These are phyloP conservation scores for Lepidurus packardi DNA, from an alignment of 1,140 invertebrate species.

Conservation along the genomic window DNA sequence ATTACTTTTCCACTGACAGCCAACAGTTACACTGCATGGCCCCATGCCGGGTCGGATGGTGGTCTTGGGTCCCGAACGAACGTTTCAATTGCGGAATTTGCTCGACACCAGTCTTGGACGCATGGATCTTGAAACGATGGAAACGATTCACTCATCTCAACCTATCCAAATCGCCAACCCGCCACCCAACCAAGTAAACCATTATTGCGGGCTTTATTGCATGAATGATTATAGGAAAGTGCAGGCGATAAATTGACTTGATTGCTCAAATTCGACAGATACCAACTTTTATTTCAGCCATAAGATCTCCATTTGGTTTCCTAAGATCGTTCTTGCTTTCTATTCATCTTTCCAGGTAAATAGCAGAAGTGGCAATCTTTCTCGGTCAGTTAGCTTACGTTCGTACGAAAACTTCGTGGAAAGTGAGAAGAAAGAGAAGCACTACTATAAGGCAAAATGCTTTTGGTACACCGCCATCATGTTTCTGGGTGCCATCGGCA, in stretches of 20 bases:
- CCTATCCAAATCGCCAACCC: background rate
- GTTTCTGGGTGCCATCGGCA: background rate
- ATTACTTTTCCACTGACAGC: background rate
- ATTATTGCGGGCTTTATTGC: background rate
- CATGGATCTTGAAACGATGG: background rate
- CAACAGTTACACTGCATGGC: background rate
- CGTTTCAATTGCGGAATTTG: conserved; percentile 33
- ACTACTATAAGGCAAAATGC: background rate
- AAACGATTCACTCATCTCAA: background rate
- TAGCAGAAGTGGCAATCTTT: background rate
- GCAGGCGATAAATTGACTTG: background rate
- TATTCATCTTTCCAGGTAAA: background rate
- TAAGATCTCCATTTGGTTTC: too few species aligned
- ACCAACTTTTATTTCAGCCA: too few species aligned
- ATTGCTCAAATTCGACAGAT: too few species aligned
- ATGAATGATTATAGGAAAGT: background rate
- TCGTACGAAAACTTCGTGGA: background rate
- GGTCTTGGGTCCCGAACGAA: conserved; percentile 33
- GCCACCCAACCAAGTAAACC: background rate
- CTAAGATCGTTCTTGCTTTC: background rate
- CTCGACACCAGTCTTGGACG: background rate
- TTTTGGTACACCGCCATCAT: background rate
- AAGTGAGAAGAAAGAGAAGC: background rate
- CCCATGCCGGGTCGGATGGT: conserved; percentile 33
- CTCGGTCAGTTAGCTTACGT: background rate